Evolutionary conservation across 2,797 vertebrate genomes (phyloP).

Genomic region (Lutjanus campechanus): DNA sequence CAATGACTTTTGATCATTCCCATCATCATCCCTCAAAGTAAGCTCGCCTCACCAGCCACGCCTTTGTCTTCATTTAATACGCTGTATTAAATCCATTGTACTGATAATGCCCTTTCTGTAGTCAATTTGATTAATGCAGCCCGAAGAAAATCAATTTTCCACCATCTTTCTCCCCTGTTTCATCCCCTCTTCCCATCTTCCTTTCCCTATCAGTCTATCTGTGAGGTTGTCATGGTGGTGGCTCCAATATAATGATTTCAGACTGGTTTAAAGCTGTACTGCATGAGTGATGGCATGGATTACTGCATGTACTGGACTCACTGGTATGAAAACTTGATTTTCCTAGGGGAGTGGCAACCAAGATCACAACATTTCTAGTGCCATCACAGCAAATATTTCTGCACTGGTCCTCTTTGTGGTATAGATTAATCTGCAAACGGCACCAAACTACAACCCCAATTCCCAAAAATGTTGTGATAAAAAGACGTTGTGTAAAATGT

Average conservation of each 20-base stretch:
- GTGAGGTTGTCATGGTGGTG: slow-evolving; percentile 65
- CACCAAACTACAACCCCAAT: too few species aligned
- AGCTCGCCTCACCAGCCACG: slow-evolving; percentile 60
- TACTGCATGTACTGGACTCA: slow-evolving; percentile 47
- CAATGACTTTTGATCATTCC: slow-evolving; percentile 54
- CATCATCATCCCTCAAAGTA: slow-evolving; percentile 69
- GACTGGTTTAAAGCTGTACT: slow-evolving; percentile 65
- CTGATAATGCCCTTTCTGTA: slow-evolving; percentile 78
- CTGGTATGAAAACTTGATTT: slow-evolving; percentile 63
- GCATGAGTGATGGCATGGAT: slow-evolving; percentile 64
- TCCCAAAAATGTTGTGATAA: too few species aligned
- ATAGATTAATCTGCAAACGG: background rate
- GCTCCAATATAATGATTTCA: slow-evolving; percentile 68
- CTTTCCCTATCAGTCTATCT: slow-evolving; percentile 56
- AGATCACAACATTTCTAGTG: slow-evolving; percentile 20
- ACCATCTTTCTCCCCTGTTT: slow-evolving; percentile 64
- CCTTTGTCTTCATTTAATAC: slow-evolving; percentile 80
- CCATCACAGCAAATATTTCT: background rate
- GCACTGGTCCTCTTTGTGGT: background rate
- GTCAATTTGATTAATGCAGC: slow-evolving; percentile 81
- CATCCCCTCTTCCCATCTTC: slow-evolving; percentile 50
- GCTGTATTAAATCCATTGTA: slow-evolving; percentile 80
- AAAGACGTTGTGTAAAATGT: too few species aligned
- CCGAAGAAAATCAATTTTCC: slow-evolving; percentile 78
- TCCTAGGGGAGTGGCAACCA: slow-evolving; percentile 27